Percentiles rank a stretch among this genome's conserved stretches.
phyloP scores from a whole-genome alignment of 2,113 vertebrate genomes.

The Petrocephalus microphthalmus region DNA sequence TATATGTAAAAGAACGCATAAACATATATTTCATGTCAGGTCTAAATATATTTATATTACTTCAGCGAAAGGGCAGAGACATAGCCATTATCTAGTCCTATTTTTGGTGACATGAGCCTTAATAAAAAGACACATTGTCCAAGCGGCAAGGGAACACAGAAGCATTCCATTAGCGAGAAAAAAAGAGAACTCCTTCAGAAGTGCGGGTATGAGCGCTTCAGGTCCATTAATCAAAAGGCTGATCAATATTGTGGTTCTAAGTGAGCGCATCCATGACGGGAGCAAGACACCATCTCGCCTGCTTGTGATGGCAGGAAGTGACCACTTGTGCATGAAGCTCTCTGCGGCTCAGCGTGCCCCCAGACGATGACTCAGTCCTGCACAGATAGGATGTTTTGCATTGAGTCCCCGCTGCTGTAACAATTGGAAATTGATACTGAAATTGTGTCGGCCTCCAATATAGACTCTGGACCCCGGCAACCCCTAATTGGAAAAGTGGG shows the following conservation, averaged over 20 bases:
- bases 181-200: background rate
- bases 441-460: background rate
- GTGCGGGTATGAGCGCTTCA: conserved; percentile 3
- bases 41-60: background rate
- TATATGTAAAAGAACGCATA: background rate
- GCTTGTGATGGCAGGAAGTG: background rate
- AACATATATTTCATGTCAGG: background rate
- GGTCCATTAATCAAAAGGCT: conserved; percentile 1
- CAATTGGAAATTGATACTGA: background rate
- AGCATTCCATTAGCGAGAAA: background rate
- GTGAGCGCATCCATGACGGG: background rate
- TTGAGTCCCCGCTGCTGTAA: background rate
- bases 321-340: background rate
- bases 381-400: background rate
- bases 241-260: conserved; percentile 1
- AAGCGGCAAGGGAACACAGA: background rate
- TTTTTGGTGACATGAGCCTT: background rate
- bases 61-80: background rate
- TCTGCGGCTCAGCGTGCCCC: background rate
- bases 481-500: too few species aligned
- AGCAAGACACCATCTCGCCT: background rate
- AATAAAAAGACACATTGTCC: background rate
- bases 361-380: background rate
- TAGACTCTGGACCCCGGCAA: too few species aligned
- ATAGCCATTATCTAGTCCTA: background rate